These are phyloP conservation scores for Lycaon pictus DNA, from an alignment of 2,113 vertebrate species.

Conservation along the genomic window DNA sequence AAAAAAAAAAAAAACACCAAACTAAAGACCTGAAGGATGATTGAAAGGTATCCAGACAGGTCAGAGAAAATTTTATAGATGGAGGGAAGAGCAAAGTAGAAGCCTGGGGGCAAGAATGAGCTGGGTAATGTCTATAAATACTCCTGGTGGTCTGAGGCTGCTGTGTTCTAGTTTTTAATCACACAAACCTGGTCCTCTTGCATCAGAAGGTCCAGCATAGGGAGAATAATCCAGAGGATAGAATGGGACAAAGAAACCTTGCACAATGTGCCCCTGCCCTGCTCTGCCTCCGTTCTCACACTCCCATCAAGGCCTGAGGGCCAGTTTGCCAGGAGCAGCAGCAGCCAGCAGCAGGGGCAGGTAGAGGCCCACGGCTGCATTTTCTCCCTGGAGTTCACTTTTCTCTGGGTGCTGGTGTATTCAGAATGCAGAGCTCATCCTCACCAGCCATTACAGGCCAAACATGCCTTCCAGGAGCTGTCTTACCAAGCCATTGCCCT, in stretches of 20 bases:
- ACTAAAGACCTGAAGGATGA: background rate
- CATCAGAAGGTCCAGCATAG: background rate
- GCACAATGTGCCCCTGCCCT: background rate
- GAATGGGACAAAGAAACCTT: background rate
- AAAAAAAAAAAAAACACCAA: background rate
- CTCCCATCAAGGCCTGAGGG: background rate
- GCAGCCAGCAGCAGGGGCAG: background rate
- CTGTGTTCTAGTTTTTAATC: background rate
- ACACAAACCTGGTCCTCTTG: background rate
- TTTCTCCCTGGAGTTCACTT: background rate
- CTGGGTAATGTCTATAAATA: background rate
- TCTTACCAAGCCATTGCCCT: constrained; percentile 69
- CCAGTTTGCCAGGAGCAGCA: background rate
- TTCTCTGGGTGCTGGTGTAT: background rate
- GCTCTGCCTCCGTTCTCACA: background rate
- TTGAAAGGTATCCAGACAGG: background rate
- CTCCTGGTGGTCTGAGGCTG: background rate
- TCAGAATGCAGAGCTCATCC: constrained; percentile 37
- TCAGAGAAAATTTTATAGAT: background rate
- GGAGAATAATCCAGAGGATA: background rate
- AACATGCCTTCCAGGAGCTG: constrained; percentile 61
- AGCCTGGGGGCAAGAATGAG: background rate
- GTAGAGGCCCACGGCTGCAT: background rate
- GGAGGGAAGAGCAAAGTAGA: background rate
- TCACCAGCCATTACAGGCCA: constrained; percentile 30